Base-by-base conservation (phyloP, 2,888 invertebrate genomes). In the Pheosia gnoma region DNA sequence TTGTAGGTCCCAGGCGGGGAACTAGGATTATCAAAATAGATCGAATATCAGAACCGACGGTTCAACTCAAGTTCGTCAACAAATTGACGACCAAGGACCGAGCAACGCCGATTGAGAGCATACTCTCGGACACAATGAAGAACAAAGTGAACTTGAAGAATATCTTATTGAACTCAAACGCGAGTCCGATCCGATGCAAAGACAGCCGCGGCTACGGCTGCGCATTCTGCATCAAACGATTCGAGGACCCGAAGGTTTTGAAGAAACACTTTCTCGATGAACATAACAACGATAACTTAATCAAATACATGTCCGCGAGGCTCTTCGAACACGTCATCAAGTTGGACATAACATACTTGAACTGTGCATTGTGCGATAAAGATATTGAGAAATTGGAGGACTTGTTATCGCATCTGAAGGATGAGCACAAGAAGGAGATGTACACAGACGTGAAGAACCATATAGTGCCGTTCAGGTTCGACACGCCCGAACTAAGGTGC, bases 391-490 rank as follows among this genome's bases (percentile, higher is more conserved):
- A 75, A n/a, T 67, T 87, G 0, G 78, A 84, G 2, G 79, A 82
- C 5, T 67, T 87, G 37, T 71, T 84, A 53, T 9, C 54, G 0
- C 87, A 87, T 59, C 70, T 87, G 4, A 79, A 79, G 53, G 58
- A 60, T 0, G 77, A 69, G 3, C 87, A 87, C n/a, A 69, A 68
- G 0, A 74, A 72, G n/a, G 59, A 60, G 1, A 62, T 87, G 43
- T 79, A 78, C 56, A 73, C 78, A 2, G 84, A 89, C 4, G 72
- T 79, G 0, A 85, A 83, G 60, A 84, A 78, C 49, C 83, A 84
- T 53, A 86, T 90, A 7, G 70, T 91, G 0, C 89, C 88, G 0
- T 91, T 90, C 60, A 87, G 80, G 68, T 89, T 91, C 45, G 86
- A 88, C 9, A 74, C 83, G 0, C 76, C 82, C 0, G 76, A 80